These are phyloP conservation scores for Netta rufina DNA, from an alignment of 2,797 vertebrate species.

Conservation along the genomic window DNA sequence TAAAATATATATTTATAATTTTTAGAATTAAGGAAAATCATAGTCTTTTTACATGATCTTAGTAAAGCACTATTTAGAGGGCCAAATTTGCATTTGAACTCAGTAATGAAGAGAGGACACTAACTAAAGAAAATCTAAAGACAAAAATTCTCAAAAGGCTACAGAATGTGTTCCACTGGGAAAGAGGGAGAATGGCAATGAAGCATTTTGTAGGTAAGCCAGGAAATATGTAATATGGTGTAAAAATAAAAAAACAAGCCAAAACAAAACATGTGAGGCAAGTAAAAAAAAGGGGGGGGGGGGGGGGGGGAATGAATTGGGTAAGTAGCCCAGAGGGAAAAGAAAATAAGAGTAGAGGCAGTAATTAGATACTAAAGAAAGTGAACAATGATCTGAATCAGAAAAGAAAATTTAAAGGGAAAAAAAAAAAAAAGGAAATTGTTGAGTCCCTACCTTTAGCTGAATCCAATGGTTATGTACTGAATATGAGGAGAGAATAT, in stretches of 20 bases:
- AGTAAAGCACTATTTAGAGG: background rate
- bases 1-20: rapidly evolving
- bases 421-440: background rate
- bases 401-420: background rate
- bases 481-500: background rate
- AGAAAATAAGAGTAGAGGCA: background rate
- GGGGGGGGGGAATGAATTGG: background rate
- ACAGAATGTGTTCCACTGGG: background rate
- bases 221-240: background rate
- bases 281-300: background rate
- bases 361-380: background rate
- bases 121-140: background rate
- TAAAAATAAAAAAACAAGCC: background rate
- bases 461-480: background rate
- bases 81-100: background rate
- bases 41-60: background rate
- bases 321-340: background rate
- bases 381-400: background rate
- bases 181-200: background rate
- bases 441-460: background rate
- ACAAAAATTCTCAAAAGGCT: background rate
- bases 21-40: background rate
- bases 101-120: background rate
- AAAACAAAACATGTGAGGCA: background rate
- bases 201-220: background rate